Evolutionary conservation across 2,888 invertebrate species (phyloP).

Genomic region (Crematogaster levior): DNA sequence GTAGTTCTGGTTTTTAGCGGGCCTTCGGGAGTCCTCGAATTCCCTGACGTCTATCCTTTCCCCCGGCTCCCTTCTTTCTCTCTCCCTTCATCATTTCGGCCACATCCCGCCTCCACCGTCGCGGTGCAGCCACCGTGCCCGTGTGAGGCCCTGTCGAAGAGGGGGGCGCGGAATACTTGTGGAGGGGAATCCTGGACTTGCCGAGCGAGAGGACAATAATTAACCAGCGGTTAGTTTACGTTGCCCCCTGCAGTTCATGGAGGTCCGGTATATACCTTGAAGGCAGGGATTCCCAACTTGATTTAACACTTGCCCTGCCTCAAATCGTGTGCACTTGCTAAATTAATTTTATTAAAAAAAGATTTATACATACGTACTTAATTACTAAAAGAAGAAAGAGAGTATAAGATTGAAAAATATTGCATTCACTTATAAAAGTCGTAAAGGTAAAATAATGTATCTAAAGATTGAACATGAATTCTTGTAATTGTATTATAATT

Average conservation of each 20-base stretch:
- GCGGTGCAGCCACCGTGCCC: constrained; percentile 56
- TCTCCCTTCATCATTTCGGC: constrained; percentile 31
- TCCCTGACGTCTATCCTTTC: constrained; percentile 47
- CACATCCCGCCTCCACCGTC: constrained; percentile 63
- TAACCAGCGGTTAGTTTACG: constrained; percentile 85
- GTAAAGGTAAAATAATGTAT: neutral
- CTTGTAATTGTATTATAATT: neutral
- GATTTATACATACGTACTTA: neutral
- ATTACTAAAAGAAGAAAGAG: neutral
- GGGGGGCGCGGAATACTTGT: constrained; percentile 48
- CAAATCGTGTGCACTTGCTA: neutral
- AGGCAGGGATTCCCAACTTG: constrained; percentile 66
- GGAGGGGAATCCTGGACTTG: constrained; percentile 62
- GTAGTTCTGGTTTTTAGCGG: constrained; percentile 82
- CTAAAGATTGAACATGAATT: neutral
- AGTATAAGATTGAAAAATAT: neutral
- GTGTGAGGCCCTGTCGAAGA: constrained; percentile 37
- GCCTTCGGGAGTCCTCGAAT: constrained; percentile 67
- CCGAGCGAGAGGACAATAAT: constrained; percentile 82
- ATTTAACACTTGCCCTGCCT: constrained; percentile 39
- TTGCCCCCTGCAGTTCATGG: constrained; percentile 81
- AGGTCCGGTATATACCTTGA: constrained; percentile 66
- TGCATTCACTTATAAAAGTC: neutral
- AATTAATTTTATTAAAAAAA: neutral
- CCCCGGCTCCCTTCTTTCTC: constrained; percentile 19